Base-by-base conservation (phyloP, 2,113 vertebrate species). In the Halichoeres trimaculatus region DNA sequence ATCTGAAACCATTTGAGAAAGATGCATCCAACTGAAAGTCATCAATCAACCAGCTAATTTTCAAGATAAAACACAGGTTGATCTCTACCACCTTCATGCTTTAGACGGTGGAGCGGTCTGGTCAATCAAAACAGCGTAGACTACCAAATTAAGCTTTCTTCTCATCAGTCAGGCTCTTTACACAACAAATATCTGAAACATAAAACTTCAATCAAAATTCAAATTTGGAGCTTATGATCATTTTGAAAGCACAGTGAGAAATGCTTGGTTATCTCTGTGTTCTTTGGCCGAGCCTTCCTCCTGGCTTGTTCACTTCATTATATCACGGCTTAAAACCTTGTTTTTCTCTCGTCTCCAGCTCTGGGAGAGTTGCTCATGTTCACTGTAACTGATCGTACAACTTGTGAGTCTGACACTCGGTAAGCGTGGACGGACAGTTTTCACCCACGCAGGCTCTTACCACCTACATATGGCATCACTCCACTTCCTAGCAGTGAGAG, bases 391-490 rank as follows among this genome's bases (percentile, higher is more conserved):
- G 20, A 62, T 78, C 79, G 80, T 79, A 63, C 74, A 76, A 57
- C 63, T 82, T 59, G 47, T 26, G 55, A 76, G 78, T 74, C 76
- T 84, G 76, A 86, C 79, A 77, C 70, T 72, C 51, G 38, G 43
- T 26, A 63, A 76, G 60, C 36, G 68, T 67, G 69, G 87, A 87
- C 30, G 82, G 81, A 84, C 77, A 69, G 70, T 69, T 81, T 84
- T 81, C 85, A 70, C 82, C 86, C 85, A 84, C 85, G 30, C 20
- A 35, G 69, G 69, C 79, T 83, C 75, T 84, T 55, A 66, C 58
- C 80, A 20, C 85, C 91, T 75, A 80, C 89, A 58, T 63, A 58
- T 56, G 68, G 85, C 88, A 81, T 74, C 76, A 55, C 80, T 84
- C 72, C 68, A 79, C 81, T 76, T 77, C 70, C 80, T 85, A 83